Evolutionary conservation across 2,888 invertebrate species (phyloP), one percentile per base, ranked within the genome.

Genomic region (Mimachlamys varia): DNA sequence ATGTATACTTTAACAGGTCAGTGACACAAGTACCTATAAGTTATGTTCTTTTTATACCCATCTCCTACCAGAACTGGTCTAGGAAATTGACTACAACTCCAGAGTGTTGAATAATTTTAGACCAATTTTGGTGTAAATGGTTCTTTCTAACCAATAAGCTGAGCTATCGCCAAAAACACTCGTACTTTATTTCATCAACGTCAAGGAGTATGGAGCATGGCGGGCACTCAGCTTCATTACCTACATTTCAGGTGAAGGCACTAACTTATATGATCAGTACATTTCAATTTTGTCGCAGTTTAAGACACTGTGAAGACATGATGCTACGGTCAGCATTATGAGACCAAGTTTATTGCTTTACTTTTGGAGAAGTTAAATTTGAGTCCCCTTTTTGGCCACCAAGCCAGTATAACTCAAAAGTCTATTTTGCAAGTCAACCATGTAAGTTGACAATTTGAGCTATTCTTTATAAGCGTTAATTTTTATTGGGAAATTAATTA

Each of bases 71-170:
- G 76, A 27, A 33, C 33, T 76, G 76, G 76, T 76, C 76, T 76
- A 33, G 76, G 33, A 76, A 76, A 76, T 76, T 76, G 76, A 33
- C 76, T 62, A 62, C n/a, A n/a, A n/a, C 62, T 76, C 33, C 12
- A 33, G 76, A 33, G 76, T 76, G 33, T 76, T 27, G 76, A 76
- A 76, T 76, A 1, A 33, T 76, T 76, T 33, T 33, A 12, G 33
- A 10, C 76, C 22, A 27, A 76, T 33, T 76, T 76, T 76, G 76
- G 33, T 76, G 33, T 76, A 76, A 76, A 33, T 12, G 27, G 33
- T 76, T 12, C 27, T 15, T 33, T 76, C 76, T 13, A 33, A 33
- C 10, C 76, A 76, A 76, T 27, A 15, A 76, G 76, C 33, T 33
- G 12, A 13, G 12, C 33, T 7, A 76, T 10, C 17, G 76, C 12